phyloP scores from a whole-genome alignment of 2,113 vertebrate genomes.

The Calypte anna region DNA sequence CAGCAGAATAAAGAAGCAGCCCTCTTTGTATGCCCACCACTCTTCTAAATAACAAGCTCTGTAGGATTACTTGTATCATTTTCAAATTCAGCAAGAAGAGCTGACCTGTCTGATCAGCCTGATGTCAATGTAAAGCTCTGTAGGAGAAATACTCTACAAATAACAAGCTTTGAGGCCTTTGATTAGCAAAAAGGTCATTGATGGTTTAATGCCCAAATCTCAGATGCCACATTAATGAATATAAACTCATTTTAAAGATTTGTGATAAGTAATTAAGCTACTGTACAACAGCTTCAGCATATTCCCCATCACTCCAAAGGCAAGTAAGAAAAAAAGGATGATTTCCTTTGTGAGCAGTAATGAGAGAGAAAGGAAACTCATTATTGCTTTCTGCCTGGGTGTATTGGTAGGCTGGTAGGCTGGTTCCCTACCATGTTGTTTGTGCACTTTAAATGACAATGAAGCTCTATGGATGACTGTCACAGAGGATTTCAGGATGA shows the following conservation, averaged over 20 bases:
- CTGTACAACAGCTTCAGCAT: slow-evolving; percentile 20
- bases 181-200: slow-evolving; percentile 45
- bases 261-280: slow-evolving; percentile 54
- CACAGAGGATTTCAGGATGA: neutral
- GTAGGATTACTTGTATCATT: neutral
- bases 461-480: neutral
- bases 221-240: slow-evolving; percentile 47
- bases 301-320: slow-evolving; percentile 29
- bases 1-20: neutral
- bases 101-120: neutral
- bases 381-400: neutral
- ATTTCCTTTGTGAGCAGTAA: slow-evolving; percentile 7
- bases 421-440: neutral
- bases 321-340: neutral
- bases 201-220: slow-evolving; percentile 33
- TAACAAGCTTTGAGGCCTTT: neutral
- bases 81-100: neutral
- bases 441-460: neutral
- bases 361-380: neutral
- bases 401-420: neutral
- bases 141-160: neutral
- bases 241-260: slow-evolving; percentile 63
- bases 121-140: neutral
- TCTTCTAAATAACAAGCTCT: neutral
- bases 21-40: neutral